Conservation (phyloP, 1,140 invertebrate species). For the Aplysia californica region DNA sequence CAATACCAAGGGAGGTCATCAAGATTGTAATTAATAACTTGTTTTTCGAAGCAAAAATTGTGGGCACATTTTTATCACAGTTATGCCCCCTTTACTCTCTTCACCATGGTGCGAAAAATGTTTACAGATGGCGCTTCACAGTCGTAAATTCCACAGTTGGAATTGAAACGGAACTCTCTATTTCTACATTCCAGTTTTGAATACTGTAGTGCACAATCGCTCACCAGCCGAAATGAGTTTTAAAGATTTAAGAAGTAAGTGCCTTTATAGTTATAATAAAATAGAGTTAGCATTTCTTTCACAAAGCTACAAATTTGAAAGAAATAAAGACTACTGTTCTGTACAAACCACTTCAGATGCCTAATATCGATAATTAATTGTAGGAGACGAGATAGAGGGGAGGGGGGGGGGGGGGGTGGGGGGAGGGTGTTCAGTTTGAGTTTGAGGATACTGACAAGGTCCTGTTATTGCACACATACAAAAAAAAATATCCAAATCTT, state of each 20-base stretch:
- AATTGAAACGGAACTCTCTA: not conserved
- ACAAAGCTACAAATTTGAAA: not conserved
- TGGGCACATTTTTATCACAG: too few relatives aligned
- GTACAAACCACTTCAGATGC: not conserved
- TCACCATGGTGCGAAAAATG: constrained; percentile 25
- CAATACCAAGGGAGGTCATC: too few relatives aligned
- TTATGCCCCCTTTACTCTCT: too few relatives aligned
- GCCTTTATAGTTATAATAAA: too few relatives aligned
- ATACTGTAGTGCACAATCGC: not conserved
- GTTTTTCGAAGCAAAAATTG: too few relatives aligned
- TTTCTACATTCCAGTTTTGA: not conserved
- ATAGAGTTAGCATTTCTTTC: not conserved
- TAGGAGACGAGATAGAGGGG: not conserved
- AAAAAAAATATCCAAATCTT: too few relatives aligned
- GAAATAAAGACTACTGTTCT: not conserved
- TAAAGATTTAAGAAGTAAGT: constrained; percentile 32
- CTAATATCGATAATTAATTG: not conserved
- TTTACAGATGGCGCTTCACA: constrained; percentile 31
- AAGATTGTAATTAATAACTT: too few relatives aligned
- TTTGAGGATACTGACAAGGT: not conserved
- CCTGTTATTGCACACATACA: too few relatives aligned
- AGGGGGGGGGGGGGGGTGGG: too few relatives aligned
- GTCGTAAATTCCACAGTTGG: not conserved
- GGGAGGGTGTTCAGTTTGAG: not conserved
- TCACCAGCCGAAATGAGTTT: constrained; percentile 28